phyloP scores from a whole-genome alignment of 2,888 invertebrate genomes.

The Nasonia oneida region DNA sequence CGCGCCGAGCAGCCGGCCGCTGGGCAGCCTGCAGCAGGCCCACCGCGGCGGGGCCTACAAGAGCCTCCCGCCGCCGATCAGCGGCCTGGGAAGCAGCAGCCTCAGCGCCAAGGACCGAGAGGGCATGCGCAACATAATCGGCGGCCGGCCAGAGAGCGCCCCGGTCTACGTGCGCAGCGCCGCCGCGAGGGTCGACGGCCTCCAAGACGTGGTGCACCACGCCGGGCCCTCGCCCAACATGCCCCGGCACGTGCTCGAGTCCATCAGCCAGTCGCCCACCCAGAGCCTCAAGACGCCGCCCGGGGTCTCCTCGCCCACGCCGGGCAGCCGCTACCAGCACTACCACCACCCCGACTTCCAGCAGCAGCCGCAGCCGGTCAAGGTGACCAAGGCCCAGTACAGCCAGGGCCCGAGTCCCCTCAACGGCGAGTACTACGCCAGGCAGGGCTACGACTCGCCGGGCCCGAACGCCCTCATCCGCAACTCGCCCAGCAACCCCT shows the following conservation, averaged over 20 bases:
- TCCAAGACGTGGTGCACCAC: constrained; percentile 69
- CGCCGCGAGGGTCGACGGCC: constrained; percentile 75
- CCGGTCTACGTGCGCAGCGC: constrained; percentile 72
- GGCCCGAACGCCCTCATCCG: constrained; percentile 9
- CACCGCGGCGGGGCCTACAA: constrained; percentile 27
- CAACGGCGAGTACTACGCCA: constrained; percentile 71
- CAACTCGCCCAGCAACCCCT: constrained; percentile 61
- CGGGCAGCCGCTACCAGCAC: constrained; percentile 70
- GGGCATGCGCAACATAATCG: constrained; percentile 75
- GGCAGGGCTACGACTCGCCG: constrained; percentile 24
- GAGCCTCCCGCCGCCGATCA: constrained; percentile 59
- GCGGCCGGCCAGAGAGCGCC: constrained; percentile 76
- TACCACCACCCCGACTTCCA: constrained; percentile 68
- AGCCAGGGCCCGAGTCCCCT: constrained; percentile 51
- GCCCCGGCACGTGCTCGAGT: constrained; percentile 76
- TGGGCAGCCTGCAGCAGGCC: background rate
- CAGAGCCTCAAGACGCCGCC: constrained; percentile 73
- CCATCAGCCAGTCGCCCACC: constrained; percentile 77
- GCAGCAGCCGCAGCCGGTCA: constrained; percentile 61
- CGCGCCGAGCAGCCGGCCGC: constrained; percentile 28
- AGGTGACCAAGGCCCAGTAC: constrained; percentile 63
- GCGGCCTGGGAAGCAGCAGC: constrained; percentile 65
- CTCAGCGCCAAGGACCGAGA: constrained; percentile 74
- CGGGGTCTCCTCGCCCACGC: constrained; percentile 68
- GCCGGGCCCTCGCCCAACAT: constrained; percentile 73